phyloP scores from a whole-genome alignment of 2,797 vertebrate species.

The Lutjanus campechanus region DNA sequence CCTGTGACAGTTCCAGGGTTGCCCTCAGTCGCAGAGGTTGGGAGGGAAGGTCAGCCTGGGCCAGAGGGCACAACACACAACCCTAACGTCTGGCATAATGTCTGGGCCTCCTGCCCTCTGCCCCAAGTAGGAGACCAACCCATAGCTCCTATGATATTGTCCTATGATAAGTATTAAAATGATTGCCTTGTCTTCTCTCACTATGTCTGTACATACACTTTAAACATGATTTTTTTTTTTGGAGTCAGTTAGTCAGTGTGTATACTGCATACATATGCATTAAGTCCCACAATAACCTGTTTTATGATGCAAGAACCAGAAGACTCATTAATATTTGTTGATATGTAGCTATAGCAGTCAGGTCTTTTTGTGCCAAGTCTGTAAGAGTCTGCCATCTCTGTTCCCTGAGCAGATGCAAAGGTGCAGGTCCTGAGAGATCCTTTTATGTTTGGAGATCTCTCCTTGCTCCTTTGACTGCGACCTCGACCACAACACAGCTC shows the following conservation, averaged over 20 bases:
- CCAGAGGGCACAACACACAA: slow-evolving; percentile 70
- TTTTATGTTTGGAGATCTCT: slow-evolving; percentile 82
- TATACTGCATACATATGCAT: slow-evolving; percentile 40
- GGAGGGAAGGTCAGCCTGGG: slow-evolving; percentile 56
- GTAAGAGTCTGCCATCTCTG: slow-evolving; percentile 63
- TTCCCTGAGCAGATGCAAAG: slow-evolving; percentile 80
- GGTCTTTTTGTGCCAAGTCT: slow-evolving; percentile 77
- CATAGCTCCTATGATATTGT: slow-evolving; percentile 18
- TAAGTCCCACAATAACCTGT: slow-evolving; percentile 42
- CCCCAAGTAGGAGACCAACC: slow-evolving; percentile 33
- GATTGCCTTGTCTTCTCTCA: slow-evolving; percentile 24
- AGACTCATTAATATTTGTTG: slow-evolving; percentile 81
- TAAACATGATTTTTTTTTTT: slow-evolving; percentile 27
- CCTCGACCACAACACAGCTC: slow-evolving; percentile 74
- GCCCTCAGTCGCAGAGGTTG: slow-evolving; percentile 77
- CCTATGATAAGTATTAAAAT: slow-evolving; percentile 22
- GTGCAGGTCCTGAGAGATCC: slow-evolving; percentile 76
- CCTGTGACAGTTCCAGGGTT: slow-evolving; percentile 83
- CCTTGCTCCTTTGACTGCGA: slow-evolving; percentile 75
- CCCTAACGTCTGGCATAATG: slow-evolving; percentile 77
- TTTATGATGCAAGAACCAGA: slow-evolving; percentile 72
- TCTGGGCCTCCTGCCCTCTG: slow-evolving; percentile 70
- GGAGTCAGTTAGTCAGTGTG: slow-evolving; percentile 16
- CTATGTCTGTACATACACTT: slow-evolving; percentile 25
- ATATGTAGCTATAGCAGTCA: slow-evolving; percentile 74